A percentile compares a stretch with the other conserved stretches of the same genome.
Conservation (phyloP, 2,113 vertebrate genomes). For the Rhizomys pruinosus region DNA sequence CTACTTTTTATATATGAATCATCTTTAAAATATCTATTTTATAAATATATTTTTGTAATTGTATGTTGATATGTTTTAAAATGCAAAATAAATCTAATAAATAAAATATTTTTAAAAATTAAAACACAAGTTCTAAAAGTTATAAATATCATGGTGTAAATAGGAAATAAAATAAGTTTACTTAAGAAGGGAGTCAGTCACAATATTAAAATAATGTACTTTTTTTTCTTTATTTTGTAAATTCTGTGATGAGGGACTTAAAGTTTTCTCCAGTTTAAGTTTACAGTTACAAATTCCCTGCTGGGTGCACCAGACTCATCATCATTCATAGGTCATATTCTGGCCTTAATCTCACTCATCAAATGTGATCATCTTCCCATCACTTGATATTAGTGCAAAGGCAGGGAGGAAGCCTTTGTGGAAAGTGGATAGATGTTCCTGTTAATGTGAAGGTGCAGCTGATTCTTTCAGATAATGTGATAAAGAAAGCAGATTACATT, state of each 20-base stretch:
- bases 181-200: background rate
- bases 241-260: background rate
- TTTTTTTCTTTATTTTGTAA: background rate
- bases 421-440: conserved; percentile 69
- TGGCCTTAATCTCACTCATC: conserved; percentile 71
- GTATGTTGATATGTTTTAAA: too few species aligned
- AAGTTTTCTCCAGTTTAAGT: background rate
- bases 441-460: conserved; percentile 64
- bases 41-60: too few species aligned
- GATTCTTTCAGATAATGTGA: conserved; percentile 69
- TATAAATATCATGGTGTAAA: background rate
- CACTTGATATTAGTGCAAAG: conserved; percentile 70
- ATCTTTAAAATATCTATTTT: too few species aligned
- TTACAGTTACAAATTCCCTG: conserved; percentile 16
- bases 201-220: background rate
- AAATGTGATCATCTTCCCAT: conserved; percentile 74
- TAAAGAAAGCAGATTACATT: conserved; percentile 55
- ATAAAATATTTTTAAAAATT: too few species aligned
- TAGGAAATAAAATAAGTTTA: background rate
- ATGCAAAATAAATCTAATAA: too few species aligned
- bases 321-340: conserved; percentile 68
- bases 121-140: too few species aligned
- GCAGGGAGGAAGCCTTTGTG: conserved; percentile 53
- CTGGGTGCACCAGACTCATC: conserved; percentile 31
- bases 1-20: too few species aligned